Evolutionary conservation across 2,113 vertebrate species (phyloP).

Genomic region (Rhegmatorhina hoffmannsi): DNA sequence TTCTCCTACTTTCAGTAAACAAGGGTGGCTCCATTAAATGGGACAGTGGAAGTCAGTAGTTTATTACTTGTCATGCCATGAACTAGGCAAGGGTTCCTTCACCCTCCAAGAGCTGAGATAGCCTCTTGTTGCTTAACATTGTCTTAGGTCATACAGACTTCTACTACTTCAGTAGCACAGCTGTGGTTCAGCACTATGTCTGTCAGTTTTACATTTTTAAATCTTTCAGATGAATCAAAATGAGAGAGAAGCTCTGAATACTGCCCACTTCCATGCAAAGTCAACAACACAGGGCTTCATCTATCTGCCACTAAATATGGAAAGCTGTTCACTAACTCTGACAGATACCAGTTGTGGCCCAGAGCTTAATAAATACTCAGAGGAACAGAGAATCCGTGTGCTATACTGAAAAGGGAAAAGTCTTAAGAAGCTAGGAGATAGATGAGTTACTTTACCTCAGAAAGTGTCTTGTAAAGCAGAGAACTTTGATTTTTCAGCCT

Average conservation of each 20-base stretch:
- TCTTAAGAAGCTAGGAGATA: background rate
- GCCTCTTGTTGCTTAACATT: background rate
- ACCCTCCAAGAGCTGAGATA: background rate
- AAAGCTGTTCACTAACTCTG: background rate
- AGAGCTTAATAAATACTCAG: background rate
- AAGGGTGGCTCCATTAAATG: background rate
- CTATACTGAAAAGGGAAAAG: background rate
- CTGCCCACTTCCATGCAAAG: background rate
- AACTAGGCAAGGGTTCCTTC: background rate
- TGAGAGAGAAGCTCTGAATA: background rate
- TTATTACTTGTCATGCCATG: background rate
- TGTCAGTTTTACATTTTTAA: background rate
- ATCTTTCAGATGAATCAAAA: background rate
- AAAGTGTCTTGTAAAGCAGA: conserved; percentile 83
- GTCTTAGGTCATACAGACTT: background rate
- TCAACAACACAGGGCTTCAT: background rate
- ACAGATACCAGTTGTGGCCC: background rate
- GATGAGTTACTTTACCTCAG: conserved; percentile 75
- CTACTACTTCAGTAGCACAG: background rate
- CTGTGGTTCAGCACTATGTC: background rate
- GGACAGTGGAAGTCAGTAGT: background rate
- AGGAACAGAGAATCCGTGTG: background rate
- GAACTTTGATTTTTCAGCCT: conserved; percentile 91
- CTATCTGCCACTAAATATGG: background rate
- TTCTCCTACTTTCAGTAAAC: background rate